Evolutionary conservation across 2,888 invertebrate species (phyloP).

Genomic region (Xanthorhoe designata): DNA sequence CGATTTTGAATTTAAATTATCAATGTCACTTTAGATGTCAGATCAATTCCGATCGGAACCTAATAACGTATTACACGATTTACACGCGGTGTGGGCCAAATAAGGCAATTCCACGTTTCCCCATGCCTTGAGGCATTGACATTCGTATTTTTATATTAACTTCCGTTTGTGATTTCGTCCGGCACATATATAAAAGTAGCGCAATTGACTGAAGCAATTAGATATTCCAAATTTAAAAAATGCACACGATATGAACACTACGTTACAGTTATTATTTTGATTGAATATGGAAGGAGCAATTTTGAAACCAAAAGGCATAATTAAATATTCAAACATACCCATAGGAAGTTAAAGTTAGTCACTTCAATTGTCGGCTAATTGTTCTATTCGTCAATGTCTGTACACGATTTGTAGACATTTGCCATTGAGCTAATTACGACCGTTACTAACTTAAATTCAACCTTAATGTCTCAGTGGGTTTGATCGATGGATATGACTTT

Average conservation of each 20-base stretch:
- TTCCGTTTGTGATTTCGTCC: not conserved
- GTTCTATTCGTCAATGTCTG: not conserved
- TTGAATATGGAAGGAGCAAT: too few species aligned
- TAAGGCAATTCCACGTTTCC: constrained; percentile 58
- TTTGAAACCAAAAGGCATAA: not conserved
- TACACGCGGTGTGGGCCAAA: constrained; percentile 50
- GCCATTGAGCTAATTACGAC: constrained; percentile 56
- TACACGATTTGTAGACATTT: constrained; percentile 47
- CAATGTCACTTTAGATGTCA: constrained; percentile 55
- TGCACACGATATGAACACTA: too few species aligned
- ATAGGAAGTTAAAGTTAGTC: not conserved
- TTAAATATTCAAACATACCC: not conserved
- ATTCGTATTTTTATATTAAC: constrained; percentile 17
- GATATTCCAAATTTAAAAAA: not conserved
- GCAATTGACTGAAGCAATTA: not conserved
- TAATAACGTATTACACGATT: constrained; percentile 60
- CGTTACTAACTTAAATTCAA: constrained; percentile 42
- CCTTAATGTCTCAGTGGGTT: constrained; percentile 43
- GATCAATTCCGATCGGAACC: constrained; percentile 42
- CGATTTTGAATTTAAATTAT: constrained; percentile 48
- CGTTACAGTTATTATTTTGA: too few species aligned
- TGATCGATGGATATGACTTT: constrained; percentile 44
- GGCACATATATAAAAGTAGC: not conserved
- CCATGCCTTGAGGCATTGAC: constrained; percentile 17
- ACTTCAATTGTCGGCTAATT: not conserved